Base-by-base conservation (phyloP, 2,888 invertebrate genomes). In the Metallyticus violacea region DNA sequence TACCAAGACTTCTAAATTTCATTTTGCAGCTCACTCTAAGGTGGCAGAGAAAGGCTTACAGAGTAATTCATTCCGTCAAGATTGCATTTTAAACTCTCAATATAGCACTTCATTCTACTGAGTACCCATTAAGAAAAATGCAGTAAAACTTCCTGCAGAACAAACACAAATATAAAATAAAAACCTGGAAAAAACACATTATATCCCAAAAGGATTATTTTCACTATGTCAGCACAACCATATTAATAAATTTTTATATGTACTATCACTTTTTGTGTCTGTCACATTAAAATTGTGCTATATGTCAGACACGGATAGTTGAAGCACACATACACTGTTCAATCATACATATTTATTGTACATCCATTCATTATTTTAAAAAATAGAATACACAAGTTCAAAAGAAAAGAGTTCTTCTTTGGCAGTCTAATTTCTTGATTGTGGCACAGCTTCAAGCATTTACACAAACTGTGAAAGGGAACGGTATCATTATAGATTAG, bases 391-490 rank as follows among this genome's bases (percentile, higher is more conserved):
- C 77, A 83, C 28, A 28, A 27, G 77, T 83, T 83, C 28, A 81
- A 86, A 86, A n/a, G 86, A 30, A 29, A 30, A 25, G 30, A 78
- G 81, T 82, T 81, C 86, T 81, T 86, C 86, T 86, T 86, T 86
- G 86, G 86, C 86, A 86, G 83, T 83, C 83, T 83, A 78, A 77
- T 22, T 62, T 86, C 86, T 28, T 81, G 86, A 78, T 82, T 86
- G 86, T 86, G 78, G 86, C 86, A 82, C 82, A 78, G 28, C 3
- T 83, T 29, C 83, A 83, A 77, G 25, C 28, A 27, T 22, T 83
- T 40, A 40, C 40, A 22, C 15, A 29, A 81, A 83, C 83, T 83
- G 77, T 77, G 26, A 77, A 28, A 77, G 6, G 30, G 30, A 30
- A 30, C 0, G 2, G n/a, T 15, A 80, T 62, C 1, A 62, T 62